Conservation (phyloP, 1,140 invertebrate species). For the Argopecten irradians region DNA sequence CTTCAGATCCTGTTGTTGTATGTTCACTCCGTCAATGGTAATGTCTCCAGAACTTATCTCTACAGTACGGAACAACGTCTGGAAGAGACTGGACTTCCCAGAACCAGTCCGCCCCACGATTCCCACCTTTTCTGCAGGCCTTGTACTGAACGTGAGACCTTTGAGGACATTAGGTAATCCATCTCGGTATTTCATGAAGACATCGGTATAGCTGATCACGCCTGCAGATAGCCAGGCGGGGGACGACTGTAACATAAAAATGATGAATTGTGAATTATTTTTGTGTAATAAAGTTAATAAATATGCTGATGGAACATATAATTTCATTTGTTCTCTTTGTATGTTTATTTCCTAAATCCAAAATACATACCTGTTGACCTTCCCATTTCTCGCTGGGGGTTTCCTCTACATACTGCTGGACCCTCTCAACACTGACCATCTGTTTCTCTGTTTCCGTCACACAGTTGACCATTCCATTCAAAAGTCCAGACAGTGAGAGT, state of each 20-base stretch:
- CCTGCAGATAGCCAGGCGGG: constrained; percentile 92
- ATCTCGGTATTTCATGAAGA: constrained; percentile 86
- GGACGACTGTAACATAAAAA: constrained; percentile 80
- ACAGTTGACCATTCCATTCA: constrained; percentile 91
- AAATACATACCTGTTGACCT: neutral
- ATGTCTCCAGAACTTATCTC: constrained; percentile 72
- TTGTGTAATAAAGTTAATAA: neutral
- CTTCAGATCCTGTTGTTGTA: constrained; percentile 83
- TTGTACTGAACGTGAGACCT: constrained; percentile 75
- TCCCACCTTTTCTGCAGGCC: constrained; percentile 72
- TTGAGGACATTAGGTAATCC: constrained; percentile 83
- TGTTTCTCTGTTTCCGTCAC: constrained; percentile 92
- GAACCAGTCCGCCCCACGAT: constrained; percentile 94
- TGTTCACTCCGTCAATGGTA: constrained; percentile 82
- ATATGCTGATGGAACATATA: too few species aligned
- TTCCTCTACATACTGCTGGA: constrained; percentile 88
- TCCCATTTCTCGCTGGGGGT: constrained; percentile 10
- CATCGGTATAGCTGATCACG: constrained; percentile 85
- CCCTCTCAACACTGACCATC: constrained; percentile 96
- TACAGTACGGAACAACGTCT: constrained; percentile 84
- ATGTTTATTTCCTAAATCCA: neutral
- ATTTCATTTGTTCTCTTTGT: too few species aligned
- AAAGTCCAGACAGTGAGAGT: constrained; percentile 89
- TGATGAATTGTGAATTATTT: neutral
- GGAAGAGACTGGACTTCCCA: constrained; percentile 92